Evolutionary conservation across 2,888 invertebrate genomes (phyloP).

Genomic region (Macrosiphum euphorbiae): DNA sequence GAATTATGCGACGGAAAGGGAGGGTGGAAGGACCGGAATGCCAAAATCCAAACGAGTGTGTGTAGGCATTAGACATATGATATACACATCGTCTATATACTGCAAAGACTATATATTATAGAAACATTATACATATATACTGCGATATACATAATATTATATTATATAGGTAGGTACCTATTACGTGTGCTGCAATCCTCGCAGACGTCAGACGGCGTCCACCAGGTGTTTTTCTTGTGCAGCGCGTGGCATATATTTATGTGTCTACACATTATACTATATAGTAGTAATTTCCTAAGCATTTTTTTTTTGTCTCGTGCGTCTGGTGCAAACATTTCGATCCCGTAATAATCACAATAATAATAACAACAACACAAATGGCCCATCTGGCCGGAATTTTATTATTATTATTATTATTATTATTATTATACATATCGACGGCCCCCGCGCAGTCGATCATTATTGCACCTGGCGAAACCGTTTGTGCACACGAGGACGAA

Average conservation of each 20-base stretch:
- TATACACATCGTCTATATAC: background rate
- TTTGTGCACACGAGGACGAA: constrained; percentile 45
- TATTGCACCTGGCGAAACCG: constrained; percentile 58
- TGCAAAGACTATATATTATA: background rate
- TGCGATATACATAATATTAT: background rate
- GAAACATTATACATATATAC: background rate
- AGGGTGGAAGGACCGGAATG: background rate
- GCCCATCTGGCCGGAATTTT: constrained; percentile 58
- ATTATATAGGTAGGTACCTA: background rate
- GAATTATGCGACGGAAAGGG: background rate
- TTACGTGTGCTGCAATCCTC: background rate
- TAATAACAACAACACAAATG: constrained; percentile 19
- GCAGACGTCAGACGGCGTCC: constrained; percentile 51
- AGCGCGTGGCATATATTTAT: constrained; percentile 4
- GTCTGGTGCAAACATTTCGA: constrained; percentile 57
- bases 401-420: constrained; percentile 43
- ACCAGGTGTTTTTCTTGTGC: constrained; percentile 59
- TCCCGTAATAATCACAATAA: constrained; percentile 55
- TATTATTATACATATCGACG: constrained; percentile 38
- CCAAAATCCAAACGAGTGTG: constrained; percentile 2
- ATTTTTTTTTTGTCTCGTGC: constrained; percentile 42
- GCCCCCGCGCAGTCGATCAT: background rate
- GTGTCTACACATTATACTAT: background rate
- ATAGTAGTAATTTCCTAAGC: constrained; percentile 35
- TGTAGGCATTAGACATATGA: background rate